These are phyloP conservation scores for Mellilla xanthometata DNA, from an alignment of 2,888 invertebrate species.

Conservation along the genomic window DNA sequence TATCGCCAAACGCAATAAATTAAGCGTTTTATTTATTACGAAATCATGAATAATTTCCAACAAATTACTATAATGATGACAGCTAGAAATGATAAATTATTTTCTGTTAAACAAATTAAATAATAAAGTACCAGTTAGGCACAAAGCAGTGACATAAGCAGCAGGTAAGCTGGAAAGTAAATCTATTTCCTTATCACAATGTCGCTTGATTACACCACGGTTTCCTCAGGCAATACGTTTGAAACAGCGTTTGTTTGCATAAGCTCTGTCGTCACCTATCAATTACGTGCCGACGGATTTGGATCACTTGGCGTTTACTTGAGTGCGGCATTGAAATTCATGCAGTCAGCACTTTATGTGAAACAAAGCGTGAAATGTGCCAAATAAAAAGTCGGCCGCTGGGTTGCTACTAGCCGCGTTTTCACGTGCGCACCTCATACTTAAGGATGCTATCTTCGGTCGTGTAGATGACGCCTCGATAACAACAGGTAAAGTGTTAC, in stretches of 20 bases:
- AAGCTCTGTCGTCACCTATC: slow-evolving; percentile 68
- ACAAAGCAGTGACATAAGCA: slow-evolving; percentile 36
- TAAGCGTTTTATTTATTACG: too few relatives aligned
- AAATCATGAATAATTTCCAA: too few relatives aligned
- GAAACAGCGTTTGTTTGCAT: slow-evolving; percentile 58
- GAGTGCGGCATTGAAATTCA: slow-evolving; percentile 58
- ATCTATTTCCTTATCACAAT: slow-evolving; percentile 50
- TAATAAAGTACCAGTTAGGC: slow-evolving; percentile 12
- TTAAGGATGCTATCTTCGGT: slow-evolving; percentile 37
- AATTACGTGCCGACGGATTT: slow-evolving; percentile 61
- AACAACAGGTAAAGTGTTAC: slow-evolving; percentile 41
- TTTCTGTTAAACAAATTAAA: background rate
- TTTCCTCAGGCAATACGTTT: slow-evolving; percentile 45
- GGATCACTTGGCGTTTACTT: slow-evolving; percentile 54
- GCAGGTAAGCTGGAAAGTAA: slow-evolving; percentile 24
- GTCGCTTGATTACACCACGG: slow-evolving; percentile 44
- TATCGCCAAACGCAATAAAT: too few relatives aligned
- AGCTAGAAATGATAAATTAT: background rate
- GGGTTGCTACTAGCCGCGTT: slow-evolving; percentile 43
- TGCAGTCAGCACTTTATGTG: slow-evolving; percentile 50
- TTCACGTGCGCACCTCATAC: slow-evolving; percentile 45
- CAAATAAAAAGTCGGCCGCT: slow-evolving; percentile 59
- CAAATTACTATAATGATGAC: too few relatives aligned
- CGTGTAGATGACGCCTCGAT: slow-evolving; percentile 36
- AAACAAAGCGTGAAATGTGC: slow-evolving; percentile 63